phyloP scores from a whole-genome alignment of 2,113 vertebrate genomes.

The Hymenochirus boettgeri region DNA sequence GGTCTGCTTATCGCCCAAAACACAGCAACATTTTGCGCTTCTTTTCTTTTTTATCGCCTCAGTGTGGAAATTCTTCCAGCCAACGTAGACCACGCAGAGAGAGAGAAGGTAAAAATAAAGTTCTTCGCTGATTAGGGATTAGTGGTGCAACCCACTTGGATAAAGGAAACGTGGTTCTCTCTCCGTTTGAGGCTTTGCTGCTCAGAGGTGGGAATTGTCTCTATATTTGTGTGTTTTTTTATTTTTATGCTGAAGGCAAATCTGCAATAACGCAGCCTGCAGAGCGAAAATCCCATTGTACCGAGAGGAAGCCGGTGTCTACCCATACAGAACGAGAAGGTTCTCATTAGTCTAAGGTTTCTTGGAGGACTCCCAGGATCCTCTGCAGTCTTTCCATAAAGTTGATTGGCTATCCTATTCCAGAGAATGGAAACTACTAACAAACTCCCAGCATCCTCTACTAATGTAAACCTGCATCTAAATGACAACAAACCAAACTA shows the following conservation, averaged over 20 bases:
- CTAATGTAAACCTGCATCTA: too few species aligned
- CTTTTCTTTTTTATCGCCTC: too few species aligned
- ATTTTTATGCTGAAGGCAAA: not conserved
- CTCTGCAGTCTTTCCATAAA: not conserved
- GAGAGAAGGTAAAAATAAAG: not conserved
- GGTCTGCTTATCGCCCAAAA: conserved; percentile 21
- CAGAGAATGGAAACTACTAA: not conserved
- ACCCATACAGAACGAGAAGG: not conserved
- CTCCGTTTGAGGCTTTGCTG: not conserved
- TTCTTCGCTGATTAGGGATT: conserved; percentile 28
- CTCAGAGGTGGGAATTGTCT: not conserved
- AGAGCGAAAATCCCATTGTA: not conserved
- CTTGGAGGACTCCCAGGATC: not conserved
- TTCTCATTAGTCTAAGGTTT: not conserved
- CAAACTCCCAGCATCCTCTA: too few species aligned
- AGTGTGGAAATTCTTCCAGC: conserved; percentile 9
- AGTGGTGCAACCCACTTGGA: conserved; percentile 10
- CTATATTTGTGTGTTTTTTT: too few species aligned
- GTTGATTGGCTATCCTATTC: not conserved
- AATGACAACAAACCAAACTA: too few species aligned
- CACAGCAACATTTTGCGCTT: not conserved
- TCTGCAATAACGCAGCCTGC: not conserved
- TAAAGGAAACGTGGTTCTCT: not conserved
- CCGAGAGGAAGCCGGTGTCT: not conserved
- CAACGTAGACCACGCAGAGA: not conserved